Percentiles rank a stretch among this genome's conserved stretches.
phyloP scores from a whole-genome alignment of 2,888 invertebrate genomes.

The Erynnis tages region DNA sequence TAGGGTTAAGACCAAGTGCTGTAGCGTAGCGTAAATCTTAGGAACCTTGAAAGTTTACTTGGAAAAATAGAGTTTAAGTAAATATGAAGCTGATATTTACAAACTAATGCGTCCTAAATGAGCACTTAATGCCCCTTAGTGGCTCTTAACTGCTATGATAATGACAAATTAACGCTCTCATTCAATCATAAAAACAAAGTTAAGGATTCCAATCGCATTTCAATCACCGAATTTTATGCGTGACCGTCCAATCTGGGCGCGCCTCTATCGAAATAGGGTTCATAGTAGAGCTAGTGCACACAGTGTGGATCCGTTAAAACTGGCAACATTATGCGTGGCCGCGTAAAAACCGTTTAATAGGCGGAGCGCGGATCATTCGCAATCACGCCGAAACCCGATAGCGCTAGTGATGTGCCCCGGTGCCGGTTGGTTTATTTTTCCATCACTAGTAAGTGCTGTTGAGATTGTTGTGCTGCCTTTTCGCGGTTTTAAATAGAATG shows the following conservation, averaged over 20 bases:
- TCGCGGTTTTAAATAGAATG: too few species aligned
- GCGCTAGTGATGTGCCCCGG: slow-evolving; percentile 51
- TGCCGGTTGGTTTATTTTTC: background rate
- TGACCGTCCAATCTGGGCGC: background rate
- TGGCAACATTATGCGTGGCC: slow-evolving; percentile 59
- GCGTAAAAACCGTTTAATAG: slow-evolving; percentile 79
- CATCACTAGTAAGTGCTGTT: background rate
- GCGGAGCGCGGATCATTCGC: slow-evolving; percentile 66
- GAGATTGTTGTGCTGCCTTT: too few species aligned
- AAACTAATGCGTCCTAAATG: too few species aligned
- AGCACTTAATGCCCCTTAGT: too few species aligned
- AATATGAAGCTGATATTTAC: too few species aligned
- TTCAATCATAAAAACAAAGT: too few species aligned
- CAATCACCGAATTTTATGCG: background rate
- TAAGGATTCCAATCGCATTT: background rate
- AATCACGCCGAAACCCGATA: slow-evolving; percentile 55
- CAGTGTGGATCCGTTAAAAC: slow-evolving; percentile 32
- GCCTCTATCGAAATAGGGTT: slow-evolving; percentile 16
- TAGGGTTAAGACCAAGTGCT: too few species aligned
- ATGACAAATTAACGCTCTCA: too few species aligned
- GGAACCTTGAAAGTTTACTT: too few species aligned
- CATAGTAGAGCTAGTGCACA: slow-evolving; percentile 27
- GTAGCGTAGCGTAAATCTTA: too few species aligned
- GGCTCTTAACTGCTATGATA: too few species aligned
- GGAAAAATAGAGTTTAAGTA: too few species aligned